Conservation (phyloP, 1,140 invertebrate species). For the Temnothorax curvispinosus region DNA sequence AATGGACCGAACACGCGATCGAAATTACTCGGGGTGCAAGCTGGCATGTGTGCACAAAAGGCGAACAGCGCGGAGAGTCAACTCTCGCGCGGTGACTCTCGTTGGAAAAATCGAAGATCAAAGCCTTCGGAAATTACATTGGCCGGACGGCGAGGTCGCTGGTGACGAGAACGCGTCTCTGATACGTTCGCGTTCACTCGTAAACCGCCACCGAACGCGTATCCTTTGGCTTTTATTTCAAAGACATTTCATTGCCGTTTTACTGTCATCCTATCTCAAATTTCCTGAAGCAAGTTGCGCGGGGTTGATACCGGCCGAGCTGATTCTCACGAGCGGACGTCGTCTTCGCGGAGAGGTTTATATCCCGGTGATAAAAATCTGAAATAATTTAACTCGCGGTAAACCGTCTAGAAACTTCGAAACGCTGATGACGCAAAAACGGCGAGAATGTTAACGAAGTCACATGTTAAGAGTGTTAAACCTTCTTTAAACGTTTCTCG, state of each 20-base stretch:
- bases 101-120: conserved; percentile 67
- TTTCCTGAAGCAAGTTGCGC: conserved; percentile 33
- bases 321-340: background rate
- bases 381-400: conserved; percentile 59
- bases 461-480: conserved; percentile 14
- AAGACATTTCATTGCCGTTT: conserved; percentile 65
- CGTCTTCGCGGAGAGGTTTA: conserved; percentile 27
- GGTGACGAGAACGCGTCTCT: background rate
- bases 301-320: conserved; percentile 10
- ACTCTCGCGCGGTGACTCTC: background rate
- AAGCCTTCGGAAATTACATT: conserved; percentile 66
- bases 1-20: conserved; percentile 47
- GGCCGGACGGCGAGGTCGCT: conserved; percentile 6
- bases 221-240: conserved; percentile 54
- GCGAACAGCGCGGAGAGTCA: conserved; percentile 28
- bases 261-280: conserved; percentile 51
- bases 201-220: conserved; percentile 54
- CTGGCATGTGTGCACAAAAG: conserved; percentile 30
- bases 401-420: background rate
- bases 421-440: conserved; percentile 24
- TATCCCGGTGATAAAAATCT: conserved; percentile 62
- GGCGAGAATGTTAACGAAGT: background rate
- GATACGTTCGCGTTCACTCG: conserved; percentile 55
- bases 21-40: conserved; percentile 47
- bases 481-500: background rate